A percentile compares a stretch with the other conserved stretches of the same genome.
Evolutionary conservation across 2,888 invertebrate species (phyloP).

Genomic region (Cheilosia pagana): DNA sequence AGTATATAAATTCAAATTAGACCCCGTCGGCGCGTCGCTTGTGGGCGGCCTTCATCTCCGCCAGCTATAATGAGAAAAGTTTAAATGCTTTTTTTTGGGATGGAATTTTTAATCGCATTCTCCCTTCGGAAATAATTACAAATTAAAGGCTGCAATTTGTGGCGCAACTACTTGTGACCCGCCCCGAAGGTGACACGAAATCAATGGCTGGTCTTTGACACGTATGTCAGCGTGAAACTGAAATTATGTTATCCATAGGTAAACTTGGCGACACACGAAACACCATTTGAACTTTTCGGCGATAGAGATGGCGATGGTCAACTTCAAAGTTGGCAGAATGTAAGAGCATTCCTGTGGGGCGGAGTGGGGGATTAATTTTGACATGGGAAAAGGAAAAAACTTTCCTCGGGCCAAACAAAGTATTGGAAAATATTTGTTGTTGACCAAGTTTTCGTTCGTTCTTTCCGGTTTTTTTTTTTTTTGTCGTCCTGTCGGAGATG

Average conservation of each 20-base stretch:
- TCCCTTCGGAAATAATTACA: constrained; percentile 50
- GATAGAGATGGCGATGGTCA: constrained; percentile 2
- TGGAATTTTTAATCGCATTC: constrained; percentile 50
- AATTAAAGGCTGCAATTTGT: constrained; percentile 36
- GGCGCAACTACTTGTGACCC: background rate
- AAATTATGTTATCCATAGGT: constrained; percentile 40
- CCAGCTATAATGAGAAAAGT: constrained; percentile 69
- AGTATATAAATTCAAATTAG: constrained; percentile 82
- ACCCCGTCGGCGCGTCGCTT: background rate
- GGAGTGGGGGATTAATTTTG: constrained; percentile 3
- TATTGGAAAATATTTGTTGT: constrained; percentile 65
- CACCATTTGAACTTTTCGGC: constrained; percentile 65
- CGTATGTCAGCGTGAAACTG: constrained; percentile 49
- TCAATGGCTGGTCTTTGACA: constrained; percentile 62
- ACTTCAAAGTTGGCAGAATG: constrained; percentile 31
- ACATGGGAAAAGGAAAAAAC: constrained; percentile 50
- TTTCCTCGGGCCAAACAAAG: constrained; percentile 44
- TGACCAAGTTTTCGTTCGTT: constrained; percentile 40
- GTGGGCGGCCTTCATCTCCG: background rate
- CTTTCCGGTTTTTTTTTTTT: constrained; percentile 13
- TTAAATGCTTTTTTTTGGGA: constrained; percentile 41
- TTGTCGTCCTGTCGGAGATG: constrained; percentile 31
- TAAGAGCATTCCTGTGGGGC: no score
- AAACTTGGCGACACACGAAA: constrained; percentile 47
- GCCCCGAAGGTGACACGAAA: constrained; percentile 43